Evolutionary conservation across 2,797 vertebrate genomes (phyloP).

Genomic region (Apogon hyalosoma): DNA sequence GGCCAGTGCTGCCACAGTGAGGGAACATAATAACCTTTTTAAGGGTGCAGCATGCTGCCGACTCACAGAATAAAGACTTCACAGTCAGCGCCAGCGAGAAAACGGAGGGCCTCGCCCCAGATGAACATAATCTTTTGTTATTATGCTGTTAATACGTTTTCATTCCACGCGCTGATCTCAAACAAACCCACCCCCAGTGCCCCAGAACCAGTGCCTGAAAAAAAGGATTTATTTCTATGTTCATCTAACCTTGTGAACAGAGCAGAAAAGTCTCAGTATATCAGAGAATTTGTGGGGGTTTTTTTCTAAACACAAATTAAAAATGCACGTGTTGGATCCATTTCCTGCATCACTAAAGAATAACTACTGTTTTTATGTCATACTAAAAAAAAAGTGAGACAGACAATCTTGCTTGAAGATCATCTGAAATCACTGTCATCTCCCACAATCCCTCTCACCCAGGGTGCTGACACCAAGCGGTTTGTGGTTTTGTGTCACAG

Average conservation of each 20-base stretch:
- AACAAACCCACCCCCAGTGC: slow-evolving; percentile 63
- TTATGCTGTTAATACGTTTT: slow-evolving; percentile 85
- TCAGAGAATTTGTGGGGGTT: slow-evolving; percentile 16
- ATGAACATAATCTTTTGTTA: slow-evolving; percentile 86
- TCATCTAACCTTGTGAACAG: slow-evolving; percentile 70
- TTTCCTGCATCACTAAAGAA: not conserved
- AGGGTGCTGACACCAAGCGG: slow-evolving; percentile 69
- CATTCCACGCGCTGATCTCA: slow-evolving; percentile 75
- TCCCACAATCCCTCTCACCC: slow-evolving; percentile 67
- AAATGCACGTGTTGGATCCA: slow-evolving; percentile 8
- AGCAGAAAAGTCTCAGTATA: slow-evolving; percentile 40
- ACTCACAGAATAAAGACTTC: slow-evolving; percentile 84
- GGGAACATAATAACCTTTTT: slow-evolving; percentile 86
- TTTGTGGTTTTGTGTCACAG: slow-evolving; percentile 38
- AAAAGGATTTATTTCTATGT: slow-evolving; percentile 57
- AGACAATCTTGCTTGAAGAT: slow-evolving; percentile 26
- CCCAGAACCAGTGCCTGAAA: slow-evolving; percentile 41
- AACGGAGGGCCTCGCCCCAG: slow-evolving; percentile 78
- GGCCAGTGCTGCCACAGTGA: slow-evolving; percentile 75
- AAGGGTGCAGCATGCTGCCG: slow-evolving; percentile 76
- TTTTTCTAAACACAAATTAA: slow-evolving; percentile 39
- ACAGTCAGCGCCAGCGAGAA: slow-evolving; percentile 74
- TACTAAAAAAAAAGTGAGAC: not conserved
- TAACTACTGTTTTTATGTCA: not conserved
- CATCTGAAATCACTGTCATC: slow-evolving; percentile 35